phyloP scores from a whole-genome alignment of 1,140 invertebrate species.

The Littorina saxatilis region DNA sequence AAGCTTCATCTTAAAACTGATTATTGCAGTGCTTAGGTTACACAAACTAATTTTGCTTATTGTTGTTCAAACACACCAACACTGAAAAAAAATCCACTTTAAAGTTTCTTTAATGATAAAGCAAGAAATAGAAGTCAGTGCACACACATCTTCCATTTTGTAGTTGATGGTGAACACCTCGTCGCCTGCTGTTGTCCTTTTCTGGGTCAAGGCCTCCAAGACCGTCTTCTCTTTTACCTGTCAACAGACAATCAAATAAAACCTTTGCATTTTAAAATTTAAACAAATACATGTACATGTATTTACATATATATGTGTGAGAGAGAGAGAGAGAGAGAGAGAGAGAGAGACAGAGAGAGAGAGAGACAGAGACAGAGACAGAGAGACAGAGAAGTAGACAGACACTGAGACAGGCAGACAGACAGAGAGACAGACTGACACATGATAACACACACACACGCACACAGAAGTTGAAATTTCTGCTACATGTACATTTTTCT shows the following conservation, averaged over 20 bases:
- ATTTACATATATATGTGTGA: background rate
- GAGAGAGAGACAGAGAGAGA: background rate
- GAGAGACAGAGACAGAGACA: background rate
- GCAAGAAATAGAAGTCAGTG: too few relatives aligned
- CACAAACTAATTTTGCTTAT: too few relatives aligned
- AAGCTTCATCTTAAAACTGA: too few relatives aligned
- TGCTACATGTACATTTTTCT: too few relatives aligned
- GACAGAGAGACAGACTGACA: too few relatives aligned
- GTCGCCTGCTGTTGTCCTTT: slow-evolving; percentile 88
- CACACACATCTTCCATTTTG: slow-evolving; percentile 81
- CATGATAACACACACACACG: too few relatives aligned
- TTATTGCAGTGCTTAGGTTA: too few relatives aligned
- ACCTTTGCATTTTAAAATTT: background rate
- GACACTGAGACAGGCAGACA: too few relatives aligned
- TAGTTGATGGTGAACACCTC: slow-evolving; percentile 96
- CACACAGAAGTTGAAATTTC: too few relatives aligned
- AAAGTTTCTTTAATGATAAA: too few relatives aligned
- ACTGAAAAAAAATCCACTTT: too few relatives aligned
- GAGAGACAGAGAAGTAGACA: background rate
- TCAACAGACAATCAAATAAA: background rate
- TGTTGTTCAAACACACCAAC: too few relatives aligned
- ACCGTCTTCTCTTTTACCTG: slow-evolving; percentile 90
- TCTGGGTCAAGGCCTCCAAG: slow-evolving; percentile 90
- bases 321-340: background rate
- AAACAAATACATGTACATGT: background rate